phyloP scores from a whole-genome alignment of 2,797 vertebrate genomes.

The Lagodon rhomboides region DNA sequence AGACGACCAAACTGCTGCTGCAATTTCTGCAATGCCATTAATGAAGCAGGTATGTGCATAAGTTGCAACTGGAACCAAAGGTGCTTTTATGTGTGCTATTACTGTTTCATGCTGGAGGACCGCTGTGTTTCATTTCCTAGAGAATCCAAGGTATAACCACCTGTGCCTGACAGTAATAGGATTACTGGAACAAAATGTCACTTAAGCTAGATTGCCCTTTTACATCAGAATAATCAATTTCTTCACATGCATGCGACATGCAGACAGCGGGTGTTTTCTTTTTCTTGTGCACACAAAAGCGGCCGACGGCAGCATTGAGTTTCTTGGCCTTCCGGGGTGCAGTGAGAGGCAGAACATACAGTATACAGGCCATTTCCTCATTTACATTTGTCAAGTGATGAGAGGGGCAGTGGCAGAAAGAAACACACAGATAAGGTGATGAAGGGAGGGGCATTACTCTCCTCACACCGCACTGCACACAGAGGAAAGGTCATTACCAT shows the following conservation, averaged over 20 bases:
- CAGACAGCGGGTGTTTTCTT: neutral
- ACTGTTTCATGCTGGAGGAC: conserved; percentile 1
- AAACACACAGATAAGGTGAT: conserved; percentile 77
- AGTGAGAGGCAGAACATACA: conserved; percentile 9
- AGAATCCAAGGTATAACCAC: conserved; percentile 19
- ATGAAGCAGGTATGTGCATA: conserved; percentile 5
- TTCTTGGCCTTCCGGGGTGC: conserved; percentile 8
- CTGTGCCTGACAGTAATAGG: conserved; percentile 12
- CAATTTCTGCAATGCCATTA: conserved; percentile 21
- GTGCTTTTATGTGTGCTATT: conserved; percentile 11
- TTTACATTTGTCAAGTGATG: conserved; percentile 75
- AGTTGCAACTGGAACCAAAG: neutral
- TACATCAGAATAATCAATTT: neutral
- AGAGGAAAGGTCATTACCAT: conserved; percentile 82
- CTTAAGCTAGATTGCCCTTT: neutral
- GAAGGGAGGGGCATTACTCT: conserved; percentile 78
- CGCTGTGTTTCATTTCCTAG: conserved; percentile 12
- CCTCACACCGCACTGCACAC: conserved; percentile 66
- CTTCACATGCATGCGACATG: neutral
- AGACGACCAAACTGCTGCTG: neutral
- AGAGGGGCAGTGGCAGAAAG: conserved; percentile 51
- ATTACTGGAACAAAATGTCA: conserved; percentile 9
- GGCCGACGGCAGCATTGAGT: conserved; percentile 24
- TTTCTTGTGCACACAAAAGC: conserved; percentile 1
- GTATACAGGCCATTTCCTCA: conserved; percentile 45